Evolutionary conservation across 2,113 vertebrate genomes (phyloP).

Genomic region (Charina bottae): DNA sequence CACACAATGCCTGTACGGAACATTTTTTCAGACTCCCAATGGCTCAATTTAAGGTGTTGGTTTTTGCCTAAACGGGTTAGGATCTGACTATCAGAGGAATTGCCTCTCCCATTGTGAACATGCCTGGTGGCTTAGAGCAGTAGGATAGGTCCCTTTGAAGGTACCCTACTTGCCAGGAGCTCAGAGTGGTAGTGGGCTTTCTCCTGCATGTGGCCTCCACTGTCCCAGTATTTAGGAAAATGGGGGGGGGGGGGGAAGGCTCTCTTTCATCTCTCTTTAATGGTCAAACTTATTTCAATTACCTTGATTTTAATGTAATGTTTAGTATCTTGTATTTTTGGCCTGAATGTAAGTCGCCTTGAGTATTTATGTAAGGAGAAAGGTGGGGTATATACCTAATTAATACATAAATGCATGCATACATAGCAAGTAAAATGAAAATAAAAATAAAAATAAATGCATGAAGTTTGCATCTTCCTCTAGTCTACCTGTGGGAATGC

Average conservation of each 20-base stretch:
- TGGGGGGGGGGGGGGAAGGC: background rate
- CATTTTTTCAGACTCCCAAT: background rate
- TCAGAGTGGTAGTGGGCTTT: background rate
- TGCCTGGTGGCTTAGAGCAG: background rate
- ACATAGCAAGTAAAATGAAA: background rate
- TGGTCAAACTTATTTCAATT: background rate
- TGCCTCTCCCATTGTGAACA: background rate
- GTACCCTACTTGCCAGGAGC: background rate
- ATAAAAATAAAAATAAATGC: background rate
- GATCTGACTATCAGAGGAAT: background rate
- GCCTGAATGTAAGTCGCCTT: background rate
- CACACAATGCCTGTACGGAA: background rate
- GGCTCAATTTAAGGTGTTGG: background rate
- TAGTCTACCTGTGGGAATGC: background rate
- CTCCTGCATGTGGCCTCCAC: background rate
- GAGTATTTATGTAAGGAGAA: background rate
- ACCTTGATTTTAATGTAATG: background rate
- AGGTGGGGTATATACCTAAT: background rate
- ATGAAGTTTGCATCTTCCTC: background rate
- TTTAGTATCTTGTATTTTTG: background rate
- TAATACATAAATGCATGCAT: background rate
- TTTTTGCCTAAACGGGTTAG: background rate
- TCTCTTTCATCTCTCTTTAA: background rate
- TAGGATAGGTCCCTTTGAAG: background rate
- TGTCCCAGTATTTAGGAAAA: background rate